Base-by-base conservation (phyloP, 1,140 invertebrate genomes). In the Cecropterus lyciades region DNA sequence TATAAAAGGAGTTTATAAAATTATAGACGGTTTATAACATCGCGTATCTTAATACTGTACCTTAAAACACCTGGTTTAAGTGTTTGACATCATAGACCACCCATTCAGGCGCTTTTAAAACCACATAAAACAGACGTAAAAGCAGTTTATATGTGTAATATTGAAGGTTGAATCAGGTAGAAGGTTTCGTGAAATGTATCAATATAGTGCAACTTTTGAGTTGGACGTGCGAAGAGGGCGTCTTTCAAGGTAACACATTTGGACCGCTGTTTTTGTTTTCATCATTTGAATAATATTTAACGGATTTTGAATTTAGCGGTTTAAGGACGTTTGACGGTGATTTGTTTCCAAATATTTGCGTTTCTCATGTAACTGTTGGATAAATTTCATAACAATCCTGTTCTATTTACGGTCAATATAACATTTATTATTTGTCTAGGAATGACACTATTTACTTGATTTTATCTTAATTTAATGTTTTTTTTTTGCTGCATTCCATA, bases 181-280 rank as follows among this genome's bases (percentile, higher is more conserved):
- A 82, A 75, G 79, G 81, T 71, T 76, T 79, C 78, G 89, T 89
- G 87, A 92, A 92, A 92, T 87, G 79, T 92, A 84, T 90, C 89
- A 72, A 72, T 67, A 57, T 65, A 77, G 87, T 92, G 89, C 87
- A 92, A 92, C 73, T 89, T 92, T 92, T 89, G 82, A 72, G 73
- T 67, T 65, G 72, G 70, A 82, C 77, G 80, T 90, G 89, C 85
- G 86, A 92, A 92, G 85, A 80, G 81, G 73, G 79, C 73, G 77
- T 80, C 77, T 45, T 76, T 70, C 85, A 89, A 88, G 87, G 87
- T 83, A 75, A 77, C 37, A 49, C 69, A 52, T 74, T 85, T 17
- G 82, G 71, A 42, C 82, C 85, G 69, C 62, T 75, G 63, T 80
- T 85, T 78, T 78, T 72, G 40, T 37, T 43, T 20, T 51, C 48